Evolutionary conservation across 2,888 invertebrate genomes (phyloP), one percentile per base, ranked within the genome.

Genomic region (Cryptocheilus praepositus): DNA sequence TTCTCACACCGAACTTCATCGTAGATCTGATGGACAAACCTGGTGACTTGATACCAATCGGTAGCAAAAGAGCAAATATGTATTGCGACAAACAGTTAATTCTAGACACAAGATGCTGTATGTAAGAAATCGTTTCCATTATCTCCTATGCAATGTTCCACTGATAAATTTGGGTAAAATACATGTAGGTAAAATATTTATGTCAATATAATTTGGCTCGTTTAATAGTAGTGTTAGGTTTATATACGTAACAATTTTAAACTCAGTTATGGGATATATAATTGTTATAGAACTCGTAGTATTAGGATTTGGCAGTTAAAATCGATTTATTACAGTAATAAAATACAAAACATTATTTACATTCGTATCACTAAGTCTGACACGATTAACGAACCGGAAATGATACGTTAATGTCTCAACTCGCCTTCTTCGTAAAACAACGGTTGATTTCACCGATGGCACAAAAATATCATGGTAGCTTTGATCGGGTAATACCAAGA

Each of bases 1-100:
- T 92, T 19, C 85, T 93, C 4, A 89, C 91, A 0, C 90, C 91
- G 8, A 93, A 92, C 82, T 92, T 92, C 81, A 90, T 93, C 36
- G 92, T 93, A 0, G 93, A 93, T 77, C 85, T 93, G 28, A 90
- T 90, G 83, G 81, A 89, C 16, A 74, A 83, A 3, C 92, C 91
- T 0, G 92, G 92, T 0, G 82, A 88, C 0, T 77, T 92, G 53
- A 75, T 90, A 15, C 87, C 89, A 0, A 77, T 89, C 0, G 86
- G 86, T 7, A 86, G 90, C 0, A 75, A 74, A 0, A 89, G 88
- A n/a, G 90, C 91, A 16, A 83, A 81, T 62, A 61, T 80, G 28
- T 90, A 90, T 67, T 89, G 89, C 49, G 71, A 62, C 1, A 66
- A 65, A 25, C 62, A 18, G n/a, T 13, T 68, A 0, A 1, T 7